Evolutionary conservation across 2,113 vertebrate genomes (phyloP).

Genomic region (Prunella himalayana): DNA sequence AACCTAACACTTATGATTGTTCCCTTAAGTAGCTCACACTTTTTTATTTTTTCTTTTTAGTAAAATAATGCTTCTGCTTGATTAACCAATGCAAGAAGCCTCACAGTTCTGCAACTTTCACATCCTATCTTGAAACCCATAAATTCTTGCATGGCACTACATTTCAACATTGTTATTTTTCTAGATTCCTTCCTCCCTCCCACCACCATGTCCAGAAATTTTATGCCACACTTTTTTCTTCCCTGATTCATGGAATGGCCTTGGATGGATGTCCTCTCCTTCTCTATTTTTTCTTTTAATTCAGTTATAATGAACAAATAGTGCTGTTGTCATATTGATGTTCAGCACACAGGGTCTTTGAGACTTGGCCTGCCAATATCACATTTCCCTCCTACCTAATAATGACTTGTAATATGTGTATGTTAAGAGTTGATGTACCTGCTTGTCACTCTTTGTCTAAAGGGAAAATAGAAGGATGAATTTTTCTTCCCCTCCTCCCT

Average conservation of each 20-base stretch:
- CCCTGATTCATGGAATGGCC: neutral
- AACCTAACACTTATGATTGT: neutral
- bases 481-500: neutral
- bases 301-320: neutral
- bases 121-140: neutral
- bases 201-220: accelerated
- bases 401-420: neutral
- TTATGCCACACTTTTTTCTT: neutral
- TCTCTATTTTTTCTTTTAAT: neutral
- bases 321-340: accelerated
- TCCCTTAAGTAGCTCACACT: neutral
- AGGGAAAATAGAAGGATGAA: neutral
- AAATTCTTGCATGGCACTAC: neutral
- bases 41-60: neutral
- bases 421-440: neutral
- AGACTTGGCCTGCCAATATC: neutral
- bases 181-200: neutral
- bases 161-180: neutral
- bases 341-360: neutral
- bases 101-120: neutral
- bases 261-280: neutral
- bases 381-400: neutral
- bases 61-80: neutral
- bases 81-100: neutral
- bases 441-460: neutral